phyloP scores from a whole-genome alignment of 2,113 vertebrate genomes.

The Colaptes auratus region DNA sequence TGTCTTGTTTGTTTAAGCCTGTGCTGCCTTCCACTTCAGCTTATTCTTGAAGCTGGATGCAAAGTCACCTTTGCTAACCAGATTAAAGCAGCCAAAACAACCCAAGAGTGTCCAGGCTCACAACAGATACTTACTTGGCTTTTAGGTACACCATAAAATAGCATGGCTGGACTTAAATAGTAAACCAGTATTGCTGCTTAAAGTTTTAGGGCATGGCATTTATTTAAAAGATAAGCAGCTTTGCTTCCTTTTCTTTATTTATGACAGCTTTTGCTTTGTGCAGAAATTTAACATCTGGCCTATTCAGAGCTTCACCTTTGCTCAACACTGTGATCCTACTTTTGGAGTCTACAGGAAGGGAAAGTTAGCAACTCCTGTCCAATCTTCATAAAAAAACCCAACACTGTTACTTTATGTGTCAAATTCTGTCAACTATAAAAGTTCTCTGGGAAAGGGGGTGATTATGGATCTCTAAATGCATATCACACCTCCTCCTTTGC shows the following conservation, averaged over 20 bases:
- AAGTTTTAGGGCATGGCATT: background rate
- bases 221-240: background rate
- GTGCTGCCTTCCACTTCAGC: background rate
- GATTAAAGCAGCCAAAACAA: background rate
- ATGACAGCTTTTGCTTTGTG: background rate
- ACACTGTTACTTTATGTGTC: background rate
- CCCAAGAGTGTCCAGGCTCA: background rate
- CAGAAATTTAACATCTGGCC: background rate
- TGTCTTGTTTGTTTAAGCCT: constrained; percentile 1
- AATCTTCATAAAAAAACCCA: background rate
- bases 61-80: background rate
- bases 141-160: background rate
- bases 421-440: background rate
- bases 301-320: background rate
- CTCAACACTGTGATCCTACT: background rate
- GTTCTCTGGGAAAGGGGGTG: background rate
- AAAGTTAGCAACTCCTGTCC: background rate
- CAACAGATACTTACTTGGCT: background rate
- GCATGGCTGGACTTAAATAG: background rate
- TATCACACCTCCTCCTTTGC: background rate
- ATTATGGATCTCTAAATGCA: background rate
- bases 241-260: background rate
- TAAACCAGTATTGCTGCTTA: background rate
- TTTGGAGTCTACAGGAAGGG: background rate
- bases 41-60: background rate